Base-by-base conservation (phyloP, 2,797 vertebrate species). In the Acanthurus tractus region DNA sequence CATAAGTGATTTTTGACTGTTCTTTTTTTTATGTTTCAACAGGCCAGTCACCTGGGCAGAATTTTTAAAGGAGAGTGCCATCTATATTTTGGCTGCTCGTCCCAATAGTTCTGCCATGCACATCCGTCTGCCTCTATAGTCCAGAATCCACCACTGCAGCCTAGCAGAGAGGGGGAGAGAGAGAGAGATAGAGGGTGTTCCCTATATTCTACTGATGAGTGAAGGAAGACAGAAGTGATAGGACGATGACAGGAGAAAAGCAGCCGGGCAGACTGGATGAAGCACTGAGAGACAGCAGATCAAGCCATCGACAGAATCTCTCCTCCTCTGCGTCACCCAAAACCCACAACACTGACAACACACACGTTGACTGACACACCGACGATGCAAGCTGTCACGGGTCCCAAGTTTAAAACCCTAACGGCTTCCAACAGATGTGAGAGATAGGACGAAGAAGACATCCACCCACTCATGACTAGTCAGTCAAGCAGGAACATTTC, bases 91-190 rank as follows among this genome's bases (percentile, higher is more conserved):
- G 86, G 97, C 97, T 0, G 96, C 97, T 0, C 96, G 98, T 25
- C 97, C 98, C 87, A 99, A 99, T 93, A 98, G 97, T 53, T 85
- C 95, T 0, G 97, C 97, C 84, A 93, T 96, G 92, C 98, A 99
- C 93, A 96, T 99, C 89, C 96, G 96, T 64, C 95, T 97, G 73
- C 95, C 95, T 0, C 94, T 96, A 90, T 98, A 97, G 92, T 92
- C 76, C 56, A 70, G 72, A 79, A 76, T 49, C 61, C 13, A 44
- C 50, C 46, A 22, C 63, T 77, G 75, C 73, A 81, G 59, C 70
- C 63, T 65, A 44, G 82, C 74, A 79, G 85, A 74, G 81, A 68
- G 71, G 61, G 54, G 29, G 56, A 55, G 74, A 66, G 76, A 42
- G 61, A 56, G 72, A 54, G 53, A 48, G 54, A 36, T 25, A 42